Evolutionary conservation across 2,797 vertebrate species (phyloP), one percentile per base, ranked within the genome.

Genomic region (Arnoldichthys spilopterus): DNA sequence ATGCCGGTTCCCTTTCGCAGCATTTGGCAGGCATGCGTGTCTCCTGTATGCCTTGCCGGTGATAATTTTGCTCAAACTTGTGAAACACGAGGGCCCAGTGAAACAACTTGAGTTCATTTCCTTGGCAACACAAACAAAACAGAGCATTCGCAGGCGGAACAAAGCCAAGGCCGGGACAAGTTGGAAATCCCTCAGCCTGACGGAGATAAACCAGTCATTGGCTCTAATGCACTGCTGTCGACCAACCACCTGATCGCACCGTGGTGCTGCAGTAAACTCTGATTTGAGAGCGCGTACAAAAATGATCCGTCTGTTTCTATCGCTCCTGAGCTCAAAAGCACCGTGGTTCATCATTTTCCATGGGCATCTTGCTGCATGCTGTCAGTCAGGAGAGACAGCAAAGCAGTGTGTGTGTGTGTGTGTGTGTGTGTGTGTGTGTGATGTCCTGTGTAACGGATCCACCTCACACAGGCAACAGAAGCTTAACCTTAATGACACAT

Each of bases 101-200:
- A 68, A 85, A 80, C 61, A 83, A 87, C 85, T 88, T 34, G 82
- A 83, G 87, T 74, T 81, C 58, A 82, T 88, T 56, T 24, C 91
- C 89, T 91, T 90, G 89, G 80, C 88, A 84, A 93, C 90, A 3
- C 86, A 90, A 89, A 92, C 90, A 92, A 91, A 91, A 91, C 89
- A 90, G 70, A 84, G 86, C 86, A 87, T 87, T 85, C 83, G 47
- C 83, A 86, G 86, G 83, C 64, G 83, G 80, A 86, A 64, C 82
- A 76, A 82, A 74, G 83, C 74, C 78, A 83, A 66, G 54, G 64
- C 59, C 69, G 83, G 32, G 63, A 68, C 62, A 37, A 69, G 68
- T 26, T 61, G 34, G 58, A 40, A 73, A 76, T 64, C 28, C 16
- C n/a, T 24, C 13, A 47, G 37, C 40, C 43, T 9, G 16, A 15